A percentile compares a stretch with the other conserved stretches of the same genome.
Conservation (phyloP, 2,113 vertebrate species). For the Carassius auratus region DNA sequence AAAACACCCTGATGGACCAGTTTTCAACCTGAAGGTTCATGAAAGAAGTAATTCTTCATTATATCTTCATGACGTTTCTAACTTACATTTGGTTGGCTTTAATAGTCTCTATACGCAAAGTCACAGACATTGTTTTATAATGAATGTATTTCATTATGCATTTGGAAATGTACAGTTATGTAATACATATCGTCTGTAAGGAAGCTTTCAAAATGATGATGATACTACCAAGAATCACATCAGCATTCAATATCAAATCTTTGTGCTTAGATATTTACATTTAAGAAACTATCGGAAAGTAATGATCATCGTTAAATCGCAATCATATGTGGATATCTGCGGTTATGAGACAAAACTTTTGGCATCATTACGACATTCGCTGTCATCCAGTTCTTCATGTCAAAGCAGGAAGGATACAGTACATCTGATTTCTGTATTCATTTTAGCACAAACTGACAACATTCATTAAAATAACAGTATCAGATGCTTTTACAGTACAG, state of each 20-base stretch:
- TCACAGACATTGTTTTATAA: slow-evolving; percentile 45
- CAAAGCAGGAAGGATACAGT: slow-evolving; percentile 21
- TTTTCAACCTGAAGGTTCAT: not conserved
- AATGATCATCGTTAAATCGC: not conserved
- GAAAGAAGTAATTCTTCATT: not conserved
- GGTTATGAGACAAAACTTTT: slow-evolving; percentile 19
- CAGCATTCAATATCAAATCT: slow-evolving; percentile 28
- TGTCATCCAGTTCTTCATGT: slow-evolving; percentile 1
- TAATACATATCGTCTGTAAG: slow-evolving; percentile 51
- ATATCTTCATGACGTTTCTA: not conserved
- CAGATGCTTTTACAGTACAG: slow-evolving; percentile 46
- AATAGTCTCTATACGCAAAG: slow-evolving; percentile 26
- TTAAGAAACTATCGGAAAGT: not conserved
- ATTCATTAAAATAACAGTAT: slow-evolving; percentile 28
- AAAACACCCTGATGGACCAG: not conserved
- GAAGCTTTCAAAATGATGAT: slow-evolving; percentile 34
- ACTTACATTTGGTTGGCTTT: not conserved
- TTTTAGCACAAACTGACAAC: slow-evolving; percentile 15
- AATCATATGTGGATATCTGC: not conserved
- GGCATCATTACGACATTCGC: slow-evolving; percentile 33
- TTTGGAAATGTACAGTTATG: slow-evolving; percentile 55
- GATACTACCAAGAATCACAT: slow-evolving; percentile 34
- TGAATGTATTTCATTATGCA: slow-evolving; percentile 61
- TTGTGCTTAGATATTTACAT: slow-evolving; percentile 44
- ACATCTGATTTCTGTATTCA: not conserved